Evolutionary conservation across 2,797 vertebrate species (phyloP), one percentile per base, ranked within the genome.

Genomic region (Paramormyrops hopkinsi): DNA sequence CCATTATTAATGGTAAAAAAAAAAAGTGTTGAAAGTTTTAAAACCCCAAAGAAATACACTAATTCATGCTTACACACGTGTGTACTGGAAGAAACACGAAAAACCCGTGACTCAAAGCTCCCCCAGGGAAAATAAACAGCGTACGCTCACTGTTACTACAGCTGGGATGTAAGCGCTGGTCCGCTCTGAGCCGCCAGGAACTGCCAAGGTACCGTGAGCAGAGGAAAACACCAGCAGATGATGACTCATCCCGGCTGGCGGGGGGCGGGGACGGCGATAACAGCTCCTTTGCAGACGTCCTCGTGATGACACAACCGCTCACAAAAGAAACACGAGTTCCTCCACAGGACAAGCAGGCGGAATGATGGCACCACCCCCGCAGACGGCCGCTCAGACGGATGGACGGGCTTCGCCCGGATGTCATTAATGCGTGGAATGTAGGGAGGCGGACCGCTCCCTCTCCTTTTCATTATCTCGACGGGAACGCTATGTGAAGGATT

Each of bases 401-500:
- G 86, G 51, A 87, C 33, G 46, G 4, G 8, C 17, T 25, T 44
- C 12, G 73, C 4, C 22, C 46, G 56, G 87, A 88, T 54, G 46
- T 46, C 59, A 88, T 88, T 86, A 12, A 56, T 76, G 89, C 46
- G 56, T 48, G 90, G 90, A 90, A 89, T 89, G 83, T 51, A 41
- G 69, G 25, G 79, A 86, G 83, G 90, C 87, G 88, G 69, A 84
- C 69, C 1, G 54, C 82, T 56, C 50, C 48, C 25, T 65, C 50
- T 84, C 56, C 22, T 48, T 88, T 76, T 86, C 59, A 86, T 87
- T 90, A 11, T 82, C 88, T 90, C 50, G 54, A 87, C 19, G 51
- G 62, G 85, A 87, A 89, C 86, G 44, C 88, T 87, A 87, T 90
- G 48, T 65, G 50, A 90, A 62, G 44, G 87, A 90, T 90, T 90